Evolutionary conservation across 2,888 invertebrate genomes (phyloP).

Genomic region (Ecliptopera silaceata): DNA sequence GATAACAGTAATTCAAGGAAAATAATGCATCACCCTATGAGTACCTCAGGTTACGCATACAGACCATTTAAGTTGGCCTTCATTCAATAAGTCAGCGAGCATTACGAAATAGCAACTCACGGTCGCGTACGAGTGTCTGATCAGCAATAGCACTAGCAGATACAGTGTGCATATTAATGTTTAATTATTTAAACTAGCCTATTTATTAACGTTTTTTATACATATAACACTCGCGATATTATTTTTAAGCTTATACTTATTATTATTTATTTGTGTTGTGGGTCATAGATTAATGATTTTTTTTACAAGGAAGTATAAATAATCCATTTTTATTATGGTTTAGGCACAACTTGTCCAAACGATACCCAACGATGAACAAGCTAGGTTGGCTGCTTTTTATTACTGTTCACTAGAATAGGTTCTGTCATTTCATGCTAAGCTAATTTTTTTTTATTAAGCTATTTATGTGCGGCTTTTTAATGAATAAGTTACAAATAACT

Average conservation of each 20-base stretch:
- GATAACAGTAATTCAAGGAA: too few species aligned
- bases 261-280: conserved; percentile 23
- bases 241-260: conserved; percentile 14
- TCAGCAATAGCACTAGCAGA: not conserved
- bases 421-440: not conserved
- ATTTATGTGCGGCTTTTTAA: not conserved
- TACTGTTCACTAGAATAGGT: not conserved
- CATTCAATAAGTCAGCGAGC: not conserved
- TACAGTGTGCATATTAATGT: not conserved
- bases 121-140: not conserved
- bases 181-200: conserved; percentile 2
- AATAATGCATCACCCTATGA: not conserved
- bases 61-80: not conserved
- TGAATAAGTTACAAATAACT: not conserved
- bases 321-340: not conserved
- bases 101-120: not conserved
- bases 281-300: not conserved
- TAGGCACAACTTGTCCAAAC: not conserved
- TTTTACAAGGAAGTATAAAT: not conserved
- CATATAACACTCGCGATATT: conserved; percentile 16
- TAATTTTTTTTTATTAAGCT: not conserved
- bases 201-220: conserved; percentile 4
- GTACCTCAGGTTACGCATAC: not conserved
- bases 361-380: too few species aligned
- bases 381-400: not conserved